Percentiles rank a stretch among this genome's conserved stretches.
Evolutionary conservation across 2,113 vertebrate species (phyloP).

Genomic region (Phocoena sinus): DNA sequence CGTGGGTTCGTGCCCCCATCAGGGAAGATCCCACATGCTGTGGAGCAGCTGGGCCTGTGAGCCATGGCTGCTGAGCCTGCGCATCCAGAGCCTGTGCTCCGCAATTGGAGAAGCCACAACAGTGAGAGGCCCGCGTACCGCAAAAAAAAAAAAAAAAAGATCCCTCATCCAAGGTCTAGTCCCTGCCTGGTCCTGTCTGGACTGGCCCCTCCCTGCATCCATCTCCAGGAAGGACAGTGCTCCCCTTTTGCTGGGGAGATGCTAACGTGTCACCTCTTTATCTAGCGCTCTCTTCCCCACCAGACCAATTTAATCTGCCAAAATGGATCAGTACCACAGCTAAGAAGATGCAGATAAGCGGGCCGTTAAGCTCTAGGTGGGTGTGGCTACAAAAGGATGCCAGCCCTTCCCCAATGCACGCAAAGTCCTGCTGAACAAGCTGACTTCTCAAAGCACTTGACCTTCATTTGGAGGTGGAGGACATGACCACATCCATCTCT

Average conservation of each 20-base stretch:
- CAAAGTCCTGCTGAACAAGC: not conserved
- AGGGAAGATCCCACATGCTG: no score
- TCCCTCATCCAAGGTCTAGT: not conserved
- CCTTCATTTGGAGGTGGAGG: not conserved
- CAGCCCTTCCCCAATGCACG: not conserved
- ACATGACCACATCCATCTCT: not conserved
- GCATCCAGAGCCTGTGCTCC: no score
- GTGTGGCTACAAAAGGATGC: no score
- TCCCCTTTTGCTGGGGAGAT: not conserved
- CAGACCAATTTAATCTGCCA: not conserved
- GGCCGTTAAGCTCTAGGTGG: not conserved
- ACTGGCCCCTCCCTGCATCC: not conserved
- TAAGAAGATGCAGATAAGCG: not conserved
- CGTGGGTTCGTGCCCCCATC: no score
- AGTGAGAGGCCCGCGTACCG: no score
- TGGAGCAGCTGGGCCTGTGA: accelerated
- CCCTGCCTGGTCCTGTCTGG: not conserved
- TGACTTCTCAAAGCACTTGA: not conserved
- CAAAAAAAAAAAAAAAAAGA: not conserved
- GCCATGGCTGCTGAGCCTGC: no score
- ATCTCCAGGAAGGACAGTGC: not conserved
- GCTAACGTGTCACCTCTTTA: not conserved
- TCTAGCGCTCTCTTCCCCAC: not conserved
- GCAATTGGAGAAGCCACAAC: no score
- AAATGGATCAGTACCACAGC: not conserved